These are phyloP conservation scores for Ridgeia piscesae DNA, from an alignment of 1,140 invertebrate genomes.

Conservation along the genomic window DNA sequence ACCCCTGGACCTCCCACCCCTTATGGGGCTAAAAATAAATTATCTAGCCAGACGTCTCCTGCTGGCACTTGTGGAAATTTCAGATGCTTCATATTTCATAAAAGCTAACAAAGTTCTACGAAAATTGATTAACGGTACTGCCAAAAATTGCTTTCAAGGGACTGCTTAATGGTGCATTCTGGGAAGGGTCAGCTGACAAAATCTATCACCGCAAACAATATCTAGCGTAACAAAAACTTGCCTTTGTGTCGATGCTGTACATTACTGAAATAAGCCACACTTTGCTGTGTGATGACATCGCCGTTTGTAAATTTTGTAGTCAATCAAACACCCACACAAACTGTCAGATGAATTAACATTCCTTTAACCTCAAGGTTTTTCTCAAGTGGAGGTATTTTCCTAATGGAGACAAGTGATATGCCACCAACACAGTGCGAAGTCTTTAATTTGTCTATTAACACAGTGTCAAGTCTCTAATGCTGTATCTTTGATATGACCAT, in stretches of 20 bases:
- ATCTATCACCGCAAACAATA: neutral
- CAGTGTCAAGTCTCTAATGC: neutral
- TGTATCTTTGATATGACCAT: neutral
- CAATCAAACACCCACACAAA: neutral
- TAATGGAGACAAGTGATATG: neutral
- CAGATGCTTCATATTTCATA: neutral
- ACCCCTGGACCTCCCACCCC: no score
- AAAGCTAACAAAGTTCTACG: neutral
- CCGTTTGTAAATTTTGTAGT: neutral
- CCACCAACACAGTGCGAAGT: neutral
- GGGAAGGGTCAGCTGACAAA: neutral
- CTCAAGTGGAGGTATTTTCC: neutral
- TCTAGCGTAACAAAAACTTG: neutral
- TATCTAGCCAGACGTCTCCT: neutral
- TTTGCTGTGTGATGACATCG: neutral
- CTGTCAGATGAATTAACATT: neutral
- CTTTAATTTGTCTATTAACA: neutral
- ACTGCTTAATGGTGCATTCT: neutral
- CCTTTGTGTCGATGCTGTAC: neutral
- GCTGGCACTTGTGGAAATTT: neutral
- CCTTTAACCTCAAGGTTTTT: neutral
- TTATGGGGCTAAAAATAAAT: no score
- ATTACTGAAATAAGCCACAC: neutral
- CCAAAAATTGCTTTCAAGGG: neutral
- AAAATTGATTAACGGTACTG: neutral